Percentiles rank a stretch among this genome's conserved stretches.
Evolutionary conservation across 2,113 vertebrate species (phyloP).

Genomic region (Mobula birostris): DNA sequence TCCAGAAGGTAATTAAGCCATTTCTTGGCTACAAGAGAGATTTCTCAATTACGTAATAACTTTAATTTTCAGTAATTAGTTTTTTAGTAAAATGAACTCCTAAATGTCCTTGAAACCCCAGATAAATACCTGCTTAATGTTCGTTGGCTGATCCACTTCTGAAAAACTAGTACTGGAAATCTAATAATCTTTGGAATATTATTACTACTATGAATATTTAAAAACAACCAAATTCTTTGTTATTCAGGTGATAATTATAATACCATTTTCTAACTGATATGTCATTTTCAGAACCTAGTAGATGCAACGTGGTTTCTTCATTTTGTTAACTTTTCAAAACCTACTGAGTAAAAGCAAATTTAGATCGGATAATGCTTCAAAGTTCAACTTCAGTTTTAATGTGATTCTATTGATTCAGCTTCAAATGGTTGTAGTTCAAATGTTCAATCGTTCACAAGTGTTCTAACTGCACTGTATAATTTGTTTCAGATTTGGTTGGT

Average conservation of each 20-base stretch:
- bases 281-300: neutral
- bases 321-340: neutral
- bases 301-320: neutral
- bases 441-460: neutral
- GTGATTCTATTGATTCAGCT: neutral
- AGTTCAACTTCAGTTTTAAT: neutral
- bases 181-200: neutral
- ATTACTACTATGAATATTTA: neutral
- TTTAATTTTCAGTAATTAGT: neutral
- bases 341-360: neutral
- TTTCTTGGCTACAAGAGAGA: neutral
- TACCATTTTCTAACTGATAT: neutral
- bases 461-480: neutral
- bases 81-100: neutral
- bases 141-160: neutral
- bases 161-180: neutral
- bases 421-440: neutral
- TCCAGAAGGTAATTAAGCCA: neutral
- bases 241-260: no score
- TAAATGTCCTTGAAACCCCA: neutral
- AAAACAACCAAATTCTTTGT: neutral
- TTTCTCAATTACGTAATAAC: neutral
- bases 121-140: neutral
- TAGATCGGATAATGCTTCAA: neutral
- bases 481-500: conserved; percentile 77